These are phyloP conservation scores for Encarsia formosa DNA, from an alignment of 2,888 invertebrate genomes.

Conservation along the genomic window DNA sequence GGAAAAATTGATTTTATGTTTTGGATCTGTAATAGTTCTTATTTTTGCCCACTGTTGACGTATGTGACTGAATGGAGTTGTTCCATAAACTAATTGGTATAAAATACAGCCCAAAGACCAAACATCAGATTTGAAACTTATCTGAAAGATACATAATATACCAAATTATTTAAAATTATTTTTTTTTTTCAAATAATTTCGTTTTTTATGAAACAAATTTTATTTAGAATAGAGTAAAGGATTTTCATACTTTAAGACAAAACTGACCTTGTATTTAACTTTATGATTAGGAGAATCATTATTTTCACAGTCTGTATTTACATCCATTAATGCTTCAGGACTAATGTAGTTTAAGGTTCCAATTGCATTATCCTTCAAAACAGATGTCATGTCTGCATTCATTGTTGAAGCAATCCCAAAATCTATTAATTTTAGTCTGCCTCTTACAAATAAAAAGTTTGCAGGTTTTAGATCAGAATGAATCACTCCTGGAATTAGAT, in stretches of 20 bases:
- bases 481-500: constrained; percentile 74
- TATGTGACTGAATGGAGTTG: constrained; percentile 87
- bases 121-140: constrained; percentile 88
- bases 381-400: constrained; percentile 82
- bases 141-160: constrained; percentile 64
- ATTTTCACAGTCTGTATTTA: constrained; percentile 52
- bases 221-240: background rate
- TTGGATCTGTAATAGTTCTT: constrained; percentile 71
- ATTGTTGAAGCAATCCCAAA: constrained; percentile 93
- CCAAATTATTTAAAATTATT: background rate
- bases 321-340: constrained; percentile 81
- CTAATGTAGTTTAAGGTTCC: constrained; percentile 96
- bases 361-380: constrained; percentile 74
- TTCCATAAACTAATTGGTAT: constrained; percentile 85
- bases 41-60: constrained; percentile 69
- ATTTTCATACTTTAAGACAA: constrained; percentile 2
- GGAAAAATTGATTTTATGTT: constrained; percentile 67
- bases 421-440: constrained; percentile 89
- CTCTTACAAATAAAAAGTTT: constrained; percentile 86
- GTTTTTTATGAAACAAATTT: background rate
- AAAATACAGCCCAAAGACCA: constrained; percentile 98
- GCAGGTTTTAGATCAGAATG: constrained; percentile 97
- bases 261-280: constrained; percentile 40
- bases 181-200: background rate
- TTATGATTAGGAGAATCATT: constrained; percentile 46